Base-by-base conservation (phyloP, 2,113 vertebrate genomes). In the Sorex araneus region DNA sequence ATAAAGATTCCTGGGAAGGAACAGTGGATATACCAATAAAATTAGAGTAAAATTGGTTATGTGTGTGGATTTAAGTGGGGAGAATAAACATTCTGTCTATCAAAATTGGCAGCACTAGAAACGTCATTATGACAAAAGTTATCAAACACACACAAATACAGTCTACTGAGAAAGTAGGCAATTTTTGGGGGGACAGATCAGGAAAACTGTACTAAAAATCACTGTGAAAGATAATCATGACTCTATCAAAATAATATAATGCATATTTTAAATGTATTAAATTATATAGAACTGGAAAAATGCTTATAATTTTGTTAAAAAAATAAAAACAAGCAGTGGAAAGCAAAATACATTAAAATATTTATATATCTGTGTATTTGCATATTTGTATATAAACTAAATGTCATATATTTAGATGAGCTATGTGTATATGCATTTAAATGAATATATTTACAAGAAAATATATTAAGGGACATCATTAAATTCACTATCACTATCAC, bases 391-490 rank as follows among this genome's bases (percentile, higher is more conserved):
- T 1, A 7, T 32, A 21, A 28, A 3, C 28, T 30, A 6, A 28
- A 11, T 66, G 18, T 74, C 74, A 86, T 47, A 70, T 81, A 21
- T 69, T 54, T 91, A 23, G 63, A 50, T 10, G 47, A 50, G 13
- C 23, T 25, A 45, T 47, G 69, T 80, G 40, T 85, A 86, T 85
- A 90, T 57, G 80, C 66, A 36, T 67, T 16, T 87, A 60, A 43
- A 77, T 84, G 2, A 69, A 91, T 0, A 34, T 16, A 3, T 91
- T 79, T 45, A 87, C 8, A 92, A 92, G 85, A 76, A 88, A 45
- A 91, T n/a, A 78, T 84, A 43, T 19, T 77, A 75, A 95, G 73
- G 70, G 16, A 1, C 60, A 80, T 16, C 47, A 4, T 64, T n/a
- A 50, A 34, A 43, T 80, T 40, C n/a, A n/a, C n/a, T n/a, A n/a